These are phyloP conservation scores for Cossypha heuglini DNA, from an alignment of 2,797 vertebrate species.

Conservation along the genomic window DNA sequence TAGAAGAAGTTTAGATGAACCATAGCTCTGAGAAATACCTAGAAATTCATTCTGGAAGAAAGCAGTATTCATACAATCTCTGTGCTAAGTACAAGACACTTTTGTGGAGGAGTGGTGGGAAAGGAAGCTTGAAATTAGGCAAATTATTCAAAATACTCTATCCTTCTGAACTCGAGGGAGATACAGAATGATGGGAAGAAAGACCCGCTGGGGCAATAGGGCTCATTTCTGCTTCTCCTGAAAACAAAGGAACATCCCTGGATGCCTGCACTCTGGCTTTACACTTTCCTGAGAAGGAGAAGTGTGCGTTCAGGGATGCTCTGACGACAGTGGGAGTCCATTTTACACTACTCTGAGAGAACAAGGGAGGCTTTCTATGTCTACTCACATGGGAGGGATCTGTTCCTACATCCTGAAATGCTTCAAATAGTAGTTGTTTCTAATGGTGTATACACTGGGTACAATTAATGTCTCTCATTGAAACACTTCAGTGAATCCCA, in stretches of 20 bases:
- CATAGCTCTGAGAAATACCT: not conserved
- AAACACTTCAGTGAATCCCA: not conserved
- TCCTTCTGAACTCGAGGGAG: not conserved
- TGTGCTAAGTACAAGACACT: not conserved
- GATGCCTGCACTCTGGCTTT: not conserved
- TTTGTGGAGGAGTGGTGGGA: not conserved
- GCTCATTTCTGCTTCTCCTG: not conserved
- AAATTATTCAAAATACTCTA: not conserved
- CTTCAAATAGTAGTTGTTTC: slow-evolving; percentile 18
- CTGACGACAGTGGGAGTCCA: not conserved
- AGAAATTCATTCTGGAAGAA: not conserved
- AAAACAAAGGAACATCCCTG: not conserved
- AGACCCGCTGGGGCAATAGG: not conserved
- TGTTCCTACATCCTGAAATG: slow-evolving; percentile 17
- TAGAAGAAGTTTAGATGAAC: not conserved
- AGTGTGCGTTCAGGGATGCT: not conserved
- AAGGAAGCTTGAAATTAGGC: slow-evolving; percentile 18
- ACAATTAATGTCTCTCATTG: slow-evolving; percentile 15
- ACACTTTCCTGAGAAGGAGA: not conserved
- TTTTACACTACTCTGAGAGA: not conserved
- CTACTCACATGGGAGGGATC: slow-evolving; percentile 31
- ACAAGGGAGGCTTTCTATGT: slow-evolving; percentile 26
- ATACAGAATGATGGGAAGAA: not conserved
- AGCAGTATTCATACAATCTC: not conserved
- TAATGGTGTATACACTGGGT: not conserved